A percentile compares a stretch with the other conserved stretches of the same genome.
Evolutionary conservation across 1,140 invertebrate genomes (phyloP).

Genomic region (Diabrotica undecimpunctata): DNA sequence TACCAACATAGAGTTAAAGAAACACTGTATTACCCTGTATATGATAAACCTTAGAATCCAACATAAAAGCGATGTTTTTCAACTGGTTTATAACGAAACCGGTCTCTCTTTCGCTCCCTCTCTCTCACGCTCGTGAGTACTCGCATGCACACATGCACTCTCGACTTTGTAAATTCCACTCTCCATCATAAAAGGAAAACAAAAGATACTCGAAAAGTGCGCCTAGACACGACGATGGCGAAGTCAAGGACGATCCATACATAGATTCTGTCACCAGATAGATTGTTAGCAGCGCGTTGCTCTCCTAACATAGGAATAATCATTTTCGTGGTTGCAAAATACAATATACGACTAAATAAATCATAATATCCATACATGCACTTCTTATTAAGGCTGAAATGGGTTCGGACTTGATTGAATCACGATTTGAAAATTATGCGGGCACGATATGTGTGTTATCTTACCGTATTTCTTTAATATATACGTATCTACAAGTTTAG

Average conservation of each 20-base stretch:
- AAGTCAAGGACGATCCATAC: constrained; percentile 1
- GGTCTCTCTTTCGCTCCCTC: neutral
- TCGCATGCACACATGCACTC: too few relatives aligned
- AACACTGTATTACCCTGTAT: too few relatives aligned
- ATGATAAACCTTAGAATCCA: neutral
- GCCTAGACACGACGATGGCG: constrained; percentile 4
- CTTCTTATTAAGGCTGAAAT: too few relatives aligned
- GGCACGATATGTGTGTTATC: too few relatives aligned
- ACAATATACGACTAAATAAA: neutral
- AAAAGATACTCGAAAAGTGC: neutral
- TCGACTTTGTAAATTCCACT: neutral
- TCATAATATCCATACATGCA: too few relatives aligned
- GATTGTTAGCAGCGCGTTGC: neutral
- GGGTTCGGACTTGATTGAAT: too few relatives aligned
- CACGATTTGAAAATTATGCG: too few relatives aligned
- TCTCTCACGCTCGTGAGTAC: neutral
- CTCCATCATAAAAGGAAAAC: neutral
- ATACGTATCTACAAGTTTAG: too few relatives aligned
- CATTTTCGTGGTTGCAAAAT: neutral
- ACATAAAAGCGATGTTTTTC: constrained; percentile 4
- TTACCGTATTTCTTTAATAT: too few relatives aligned
- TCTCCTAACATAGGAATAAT: neutral
- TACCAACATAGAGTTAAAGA: too few relatives aligned
- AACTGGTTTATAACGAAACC: neutral
- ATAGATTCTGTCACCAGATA: neutral